Evolutionary conservation across 2,113 vertebrate species (phyloP), one percentile per base, ranked within the genome.

Genomic region (Neolamprologus modestus): DNA sequence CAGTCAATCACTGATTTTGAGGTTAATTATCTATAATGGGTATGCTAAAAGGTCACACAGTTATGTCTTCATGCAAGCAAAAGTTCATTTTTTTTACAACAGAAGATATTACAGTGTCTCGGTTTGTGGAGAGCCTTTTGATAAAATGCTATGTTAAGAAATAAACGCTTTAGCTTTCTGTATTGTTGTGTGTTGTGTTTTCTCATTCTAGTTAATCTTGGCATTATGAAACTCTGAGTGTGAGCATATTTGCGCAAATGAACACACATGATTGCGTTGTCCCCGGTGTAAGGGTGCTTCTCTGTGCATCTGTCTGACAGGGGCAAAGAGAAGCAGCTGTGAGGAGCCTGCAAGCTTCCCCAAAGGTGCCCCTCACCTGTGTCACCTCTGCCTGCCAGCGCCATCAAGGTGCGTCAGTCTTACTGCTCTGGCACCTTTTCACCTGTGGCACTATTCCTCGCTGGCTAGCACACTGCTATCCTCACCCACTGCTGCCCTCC

Each of bases 331-430:
- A 80, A 91, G 86, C 93, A 91, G 85, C 88, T 92, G 90, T 94
- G 92, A 95, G 88, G 83, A 93, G 95, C 93, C 95, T 92, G 68
- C 55, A 89, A 92, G 93, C 61, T 82, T 45, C 54, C 63, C 76
- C 42, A 21, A 87, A 88, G 86, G 91, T 73, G 86, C 84, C 91
- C 86, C 88, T 95, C 94, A 96, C 94, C 94, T 96, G 92, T 95
- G 94, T 95, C 94, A 95, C 92, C 85, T 89, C 82, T 94, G 96
- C 95, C 95, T 91, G 86, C 87, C 91, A 93, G 96, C 79, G 80
- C 90, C 94, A 90, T 96, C 96, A 95, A 86, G 84, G 84, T 93
- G 91, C 90, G 81, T 95, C 93, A 91, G 87, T 89, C 90, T 84
- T 88, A 52, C 86, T 84, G 63, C 83, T 83, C 53, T 94, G 95